Evolutionary conservation across 2,888 invertebrate genomes (phyloP).

Genomic region (Torymus aiolomorphi): DNA sequence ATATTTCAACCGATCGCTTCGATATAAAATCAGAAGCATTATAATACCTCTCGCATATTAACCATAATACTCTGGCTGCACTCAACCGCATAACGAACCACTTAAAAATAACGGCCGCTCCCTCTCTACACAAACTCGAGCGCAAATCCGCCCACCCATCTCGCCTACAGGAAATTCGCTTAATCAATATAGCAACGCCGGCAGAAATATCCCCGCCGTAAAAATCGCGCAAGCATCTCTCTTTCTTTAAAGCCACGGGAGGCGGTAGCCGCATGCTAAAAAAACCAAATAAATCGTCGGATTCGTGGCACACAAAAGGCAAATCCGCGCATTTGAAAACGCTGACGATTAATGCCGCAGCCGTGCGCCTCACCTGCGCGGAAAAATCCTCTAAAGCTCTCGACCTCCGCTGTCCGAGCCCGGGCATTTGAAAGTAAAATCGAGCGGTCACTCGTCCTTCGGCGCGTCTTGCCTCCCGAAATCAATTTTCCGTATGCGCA

Average conservation of each 20-base stretch:
- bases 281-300: slow-evolving; percentile 32
- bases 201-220: background rate
- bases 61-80: no score
- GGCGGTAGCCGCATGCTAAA: background rate
- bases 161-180: background rate
- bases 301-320: slow-evolving; percentile 15
- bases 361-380: background rate
- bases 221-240: background rate
- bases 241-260: slow-evolving; percentile 37
- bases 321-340: slow-evolving; percentile 34
- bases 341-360: slow-evolving; percentile 39
- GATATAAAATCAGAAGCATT: no score
- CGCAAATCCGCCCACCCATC: no score
- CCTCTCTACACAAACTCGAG: no score
- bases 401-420: background rate
- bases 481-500: slow-evolving; percentile 28
- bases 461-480: background rate
- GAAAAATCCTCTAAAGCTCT: slow-evolving; percentile 38
- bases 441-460: background rate
- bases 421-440: slow-evolving; percentile 50
- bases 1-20: no score
- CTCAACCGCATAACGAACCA: no score
- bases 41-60: no score
- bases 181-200: slow-evolving; percentile 17
- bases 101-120: no score